Evolutionary conservation across 2,888 invertebrate species (phyloP), one percentile per base, ranked within the genome.

Genomic region (Matsumyia berberina): DNA sequence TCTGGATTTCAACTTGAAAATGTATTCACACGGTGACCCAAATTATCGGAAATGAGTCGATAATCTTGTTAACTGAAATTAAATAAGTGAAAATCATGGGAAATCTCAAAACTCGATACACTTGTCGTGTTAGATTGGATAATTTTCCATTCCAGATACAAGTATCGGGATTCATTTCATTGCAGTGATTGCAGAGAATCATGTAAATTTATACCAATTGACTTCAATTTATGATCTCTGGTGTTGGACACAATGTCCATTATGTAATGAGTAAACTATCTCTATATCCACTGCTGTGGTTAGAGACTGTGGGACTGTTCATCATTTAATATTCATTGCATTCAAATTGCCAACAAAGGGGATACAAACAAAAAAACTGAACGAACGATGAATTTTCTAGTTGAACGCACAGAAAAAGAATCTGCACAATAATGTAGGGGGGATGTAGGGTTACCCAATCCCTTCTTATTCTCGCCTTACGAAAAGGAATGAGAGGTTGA

Each of bases 241-340:
- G n/a, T n/a, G n/a, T n/a, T n/a, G 29, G 44, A 33, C 33, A 35
- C n/a, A 77, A 11, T 37, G 29, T 44, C 35, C 39, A 42, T 58
- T 67, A 67, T 58, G 67, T 44, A 67, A 51, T 51, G 19, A 7
- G 19, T 12, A 19, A 37, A 17, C 37, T 60, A 60, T 12, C 8
- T 19, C 24, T 9, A 12, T 57, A 12, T 57, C 12, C 12, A 46
- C 11, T 46, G 9, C 17, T 5, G 15, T n/a, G n/a, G n/a, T 7
- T 42, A 7, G n/a, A 12, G 42, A n/a, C n/a, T n/a, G 57, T 60
- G 11, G 64, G 5, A 24, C 31, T 62, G 31, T 11, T 72, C 46
- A 33, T 76, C 62, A 74, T 81, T 80, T 69, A 42, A 37, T 64
- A 77, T 76, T 77, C 81, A 81, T 81, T 64, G 62, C 69, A 78